A percentile compares a stretch with the other conserved stretches of the same genome.
These are phyloP conservation scores for Eulithis testata DNA, from an alignment of 2,888 invertebrate genomes.

Conservation along the genomic window DNA sequence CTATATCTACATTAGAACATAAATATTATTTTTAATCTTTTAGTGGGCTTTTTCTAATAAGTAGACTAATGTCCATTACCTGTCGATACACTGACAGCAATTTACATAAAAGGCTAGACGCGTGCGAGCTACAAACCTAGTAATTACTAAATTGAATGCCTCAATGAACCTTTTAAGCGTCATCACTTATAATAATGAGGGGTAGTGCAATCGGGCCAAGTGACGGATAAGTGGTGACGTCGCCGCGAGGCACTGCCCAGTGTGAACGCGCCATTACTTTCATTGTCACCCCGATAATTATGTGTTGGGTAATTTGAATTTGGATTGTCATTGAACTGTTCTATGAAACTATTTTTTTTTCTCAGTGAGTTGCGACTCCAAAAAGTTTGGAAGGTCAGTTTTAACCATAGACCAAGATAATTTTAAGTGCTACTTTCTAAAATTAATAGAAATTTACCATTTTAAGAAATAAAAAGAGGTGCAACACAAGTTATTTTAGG, in stretches of 20 bases:
- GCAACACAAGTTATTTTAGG: too few relatives aligned
- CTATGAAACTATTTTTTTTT: constrained; percentile 18
- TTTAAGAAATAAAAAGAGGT: too few relatives aligned
- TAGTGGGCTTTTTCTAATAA: background rate
- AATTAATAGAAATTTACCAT: too few relatives aligned
- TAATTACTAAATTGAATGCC: constrained; percentile 83
- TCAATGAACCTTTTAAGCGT: constrained; percentile 79
- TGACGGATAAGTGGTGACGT: constrained; percentile 74
- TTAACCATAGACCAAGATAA: too few relatives aligned
- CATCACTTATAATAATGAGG: constrained; percentile 82
- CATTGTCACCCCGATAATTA: constrained; percentile 69
- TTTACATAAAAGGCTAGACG: constrained; percentile 58
- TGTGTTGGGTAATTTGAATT: constrained; percentile 51
- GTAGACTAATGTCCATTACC: constrained; percentile 1
- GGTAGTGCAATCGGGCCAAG: constrained; percentile 68
- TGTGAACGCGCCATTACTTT: constrained; percentile 71
- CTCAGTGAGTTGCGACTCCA: background rate
- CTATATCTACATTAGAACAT: too few relatives aligned
- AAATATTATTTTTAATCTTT: too few relatives aligned
- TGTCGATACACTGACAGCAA: constrained; percentile 41
- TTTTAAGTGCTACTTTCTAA: too few relatives aligned
- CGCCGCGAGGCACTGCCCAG: constrained; percentile 59
- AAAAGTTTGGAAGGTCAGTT: too few relatives aligned
- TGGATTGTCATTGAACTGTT: constrained; percentile 51
- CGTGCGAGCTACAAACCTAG: constrained; percentile 67